Evolutionary conservation across 1,140 invertebrate genomes (phyloP), one percentile per base, ranked within the genome.

Genomic region (Geopemphigus sp.): DNA sequence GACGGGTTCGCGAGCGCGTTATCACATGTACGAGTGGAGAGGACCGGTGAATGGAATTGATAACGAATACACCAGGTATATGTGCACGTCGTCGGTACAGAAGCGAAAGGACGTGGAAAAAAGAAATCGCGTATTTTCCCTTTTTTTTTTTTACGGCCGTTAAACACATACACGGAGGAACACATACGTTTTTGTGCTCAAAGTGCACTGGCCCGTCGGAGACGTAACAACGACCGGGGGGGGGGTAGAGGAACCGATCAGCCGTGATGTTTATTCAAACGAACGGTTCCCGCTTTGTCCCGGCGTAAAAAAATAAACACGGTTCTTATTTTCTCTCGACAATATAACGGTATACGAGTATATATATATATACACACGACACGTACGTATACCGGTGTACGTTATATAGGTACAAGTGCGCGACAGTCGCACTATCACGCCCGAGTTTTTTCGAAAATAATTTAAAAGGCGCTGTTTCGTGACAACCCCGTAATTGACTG

Each of bases 231-330:
- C 26, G 12, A 1, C 50, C 24, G 12, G 19, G 50, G 50, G 24
- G 26, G 8, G 24, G 5, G 24, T 3, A 59, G 6, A 45, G n/a
- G 47, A 78, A 78, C 74, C 57, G 57, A 78, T 78, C 74, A 29
- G 56, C 74, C 74, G 24, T 78, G 74, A 78, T 78, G 74, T 78
- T 78, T 78, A 78, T 78, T 78, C 74, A 78, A 78, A 78, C 74
- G 74, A 78, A 63, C 45, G 57, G 47, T 39, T 74, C n/a, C 72
- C 15, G 45, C 66, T 53, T 53, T 47, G 45, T 61, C 54, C 50
- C 54, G 26, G 70, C 29, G 53, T 54, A 50, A 26, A 72, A 72
- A 56, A 22, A 29, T 8, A 50, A 11, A 70, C 24, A 50, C 22
- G 24, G 22, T 26, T 24, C 24, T 50, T 70, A 45, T 70, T 70